A percentile compares a stretch with the other conserved stretches of the same genome.
phyloP scores from a whole-genome alignment of 1,140 invertebrate genomes.

The Chrysomallon squamiferum region DNA sequence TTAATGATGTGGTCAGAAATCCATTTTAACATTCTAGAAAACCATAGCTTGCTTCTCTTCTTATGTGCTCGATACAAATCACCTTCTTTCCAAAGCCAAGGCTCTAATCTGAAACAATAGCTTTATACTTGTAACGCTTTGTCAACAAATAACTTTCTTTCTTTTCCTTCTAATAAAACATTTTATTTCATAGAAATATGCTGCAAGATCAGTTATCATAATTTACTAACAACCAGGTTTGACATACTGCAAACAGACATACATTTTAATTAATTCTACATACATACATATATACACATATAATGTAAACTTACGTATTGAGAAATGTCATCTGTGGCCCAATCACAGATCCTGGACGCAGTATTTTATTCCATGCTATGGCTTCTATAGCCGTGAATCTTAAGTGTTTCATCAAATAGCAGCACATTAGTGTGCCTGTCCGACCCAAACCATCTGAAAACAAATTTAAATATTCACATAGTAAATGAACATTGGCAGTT shows the following conservation, averaged over 20 bases:
- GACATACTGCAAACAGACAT: no score
- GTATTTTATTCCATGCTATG: constrained; percentile 96
- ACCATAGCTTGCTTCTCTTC: constrained; percentile 44
- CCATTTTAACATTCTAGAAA: constrained; percentile 52
- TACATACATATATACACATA: no score
- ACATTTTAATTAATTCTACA: no score
- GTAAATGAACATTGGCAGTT: no score
- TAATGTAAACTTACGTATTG: constrained; percentile 87
- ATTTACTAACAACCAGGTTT: no score
- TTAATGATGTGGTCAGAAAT: constrained; percentile 40
- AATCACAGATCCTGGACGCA: constrained; percentile 98
- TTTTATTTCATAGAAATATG: no score
- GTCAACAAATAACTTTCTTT: no score
- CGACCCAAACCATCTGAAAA: constrained; percentile 89
- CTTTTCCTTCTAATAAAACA: no score
- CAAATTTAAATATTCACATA: constrained; percentile 2
- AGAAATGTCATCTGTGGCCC: constrained; percentile 97
- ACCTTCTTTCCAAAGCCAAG: constrained; percentile 77
- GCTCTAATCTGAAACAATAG: constrained; percentile 72
- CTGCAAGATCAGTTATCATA: no score
- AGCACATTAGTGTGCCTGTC: constrained; percentile 95
- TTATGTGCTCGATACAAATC: constrained; percentile 70
- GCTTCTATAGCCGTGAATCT: constrained; percentile 88
- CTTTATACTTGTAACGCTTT: no score
- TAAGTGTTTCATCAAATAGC: constrained; percentile 99